phyloP scores from a whole-genome alignment of 2,888 invertebrate species.

The Abrostola tripartita region DNA sequence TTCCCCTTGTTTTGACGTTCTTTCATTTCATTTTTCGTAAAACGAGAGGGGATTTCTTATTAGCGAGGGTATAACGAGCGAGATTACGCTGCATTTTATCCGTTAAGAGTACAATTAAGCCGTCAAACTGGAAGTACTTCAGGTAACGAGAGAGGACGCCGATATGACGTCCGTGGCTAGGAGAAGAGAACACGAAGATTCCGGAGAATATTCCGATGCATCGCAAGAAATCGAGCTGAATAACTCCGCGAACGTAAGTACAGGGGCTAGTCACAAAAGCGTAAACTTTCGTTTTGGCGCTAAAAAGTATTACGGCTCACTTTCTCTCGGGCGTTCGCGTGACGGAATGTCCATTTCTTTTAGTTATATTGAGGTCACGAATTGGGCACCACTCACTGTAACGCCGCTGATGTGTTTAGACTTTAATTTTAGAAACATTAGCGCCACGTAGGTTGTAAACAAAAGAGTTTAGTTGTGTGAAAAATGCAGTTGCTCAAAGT shows the following conservation, averaged over 20 bases:
- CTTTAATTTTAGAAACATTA: slow-evolving; percentile 62
- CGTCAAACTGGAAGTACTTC: slow-evolving; percentile 84
- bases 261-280: slow-evolving; percentile 53
- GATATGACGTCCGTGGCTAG: slow-evolving; percentile 85
- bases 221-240: slow-evolving; percentile 84
- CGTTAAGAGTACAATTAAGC: slow-evolving; percentile 64
- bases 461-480: slow-evolving; percentile 48
- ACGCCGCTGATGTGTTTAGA: slow-evolving; percentile 72
- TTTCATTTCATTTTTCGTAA: slow-evolving; percentile 73
- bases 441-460: slow-evolving; percentile 71
- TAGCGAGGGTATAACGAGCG: slow-evolving; percentile 65
- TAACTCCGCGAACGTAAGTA: slow-evolving; percentile 84
- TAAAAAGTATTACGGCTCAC: slow-evolving; percentile 79
- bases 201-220: slow-evolving; percentile 85
- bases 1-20: slow-evolving; percentile 84
- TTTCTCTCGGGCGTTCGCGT: slow-evolving; percentile 85
- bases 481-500: slow-evolving; percentile 83
- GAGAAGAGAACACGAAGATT: slow-evolving; percentile 80
- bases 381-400: slow-evolving; percentile 79
- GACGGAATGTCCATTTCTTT: slow-evolving; percentile 86
- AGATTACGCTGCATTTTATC: slow-evolving; percentile 65
- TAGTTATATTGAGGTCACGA: slow-evolving; percentile 84
- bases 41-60: slow-evolving; percentile 73
- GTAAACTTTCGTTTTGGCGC: slow-evolving; percentile 83
- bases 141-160: slow-evolving; percentile 80